Evolutionary conservation across 2,888 invertebrate genomes (phyloP).

Genomic region (Phasia obesa): DNA sequence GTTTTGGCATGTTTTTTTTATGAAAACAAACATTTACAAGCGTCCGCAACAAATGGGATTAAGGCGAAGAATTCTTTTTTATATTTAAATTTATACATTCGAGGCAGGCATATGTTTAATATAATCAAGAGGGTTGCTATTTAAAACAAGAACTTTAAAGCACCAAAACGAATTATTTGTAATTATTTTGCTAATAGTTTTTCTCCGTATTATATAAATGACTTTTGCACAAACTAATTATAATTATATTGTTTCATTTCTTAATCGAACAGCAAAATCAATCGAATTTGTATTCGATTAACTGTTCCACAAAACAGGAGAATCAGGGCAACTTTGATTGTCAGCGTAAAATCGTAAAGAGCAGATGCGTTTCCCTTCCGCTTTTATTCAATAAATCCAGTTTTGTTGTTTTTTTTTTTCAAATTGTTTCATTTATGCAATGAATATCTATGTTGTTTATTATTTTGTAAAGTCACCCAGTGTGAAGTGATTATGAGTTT

Average conservation of each 20-base stretch:
- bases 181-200: conserved; percentile 54
- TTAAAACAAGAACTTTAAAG: conserved; percentile 16
- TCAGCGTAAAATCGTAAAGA: conserved; percentile 62
- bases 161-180: conserved; percentile 61
- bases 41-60: conserved; percentile 61
- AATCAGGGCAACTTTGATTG: conserved; percentile 45
- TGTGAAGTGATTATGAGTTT: conserved; percentile 74
- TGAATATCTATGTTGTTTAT: neutral
- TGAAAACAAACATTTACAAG: conserved; percentile 30
- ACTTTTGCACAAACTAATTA: conserved; percentile 57
- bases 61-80: conserved; percentile 13
- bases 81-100: conserved; percentile 36
- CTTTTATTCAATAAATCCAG: conserved; percentile 9
- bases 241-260: conserved; percentile 50
- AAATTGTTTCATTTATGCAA: neutral
- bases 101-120: conserved; percentile 15
- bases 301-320: conserved; percentile 13
- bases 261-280: conserved; percentile 31
- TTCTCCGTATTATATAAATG: neutral
- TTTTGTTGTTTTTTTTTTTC: conserved; percentile 10
- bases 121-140: conserved; percentile 20
- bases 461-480: conserved; percentile 55
- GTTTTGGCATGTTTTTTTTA: conserved; percentile 32
- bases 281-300: conserved; percentile 24
- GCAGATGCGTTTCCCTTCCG: conserved; percentile 52